Base-by-base conservation (phyloP, 53 echinoderm and acorn worm species). In the Mesocentrotus franciscanus region DNA sequence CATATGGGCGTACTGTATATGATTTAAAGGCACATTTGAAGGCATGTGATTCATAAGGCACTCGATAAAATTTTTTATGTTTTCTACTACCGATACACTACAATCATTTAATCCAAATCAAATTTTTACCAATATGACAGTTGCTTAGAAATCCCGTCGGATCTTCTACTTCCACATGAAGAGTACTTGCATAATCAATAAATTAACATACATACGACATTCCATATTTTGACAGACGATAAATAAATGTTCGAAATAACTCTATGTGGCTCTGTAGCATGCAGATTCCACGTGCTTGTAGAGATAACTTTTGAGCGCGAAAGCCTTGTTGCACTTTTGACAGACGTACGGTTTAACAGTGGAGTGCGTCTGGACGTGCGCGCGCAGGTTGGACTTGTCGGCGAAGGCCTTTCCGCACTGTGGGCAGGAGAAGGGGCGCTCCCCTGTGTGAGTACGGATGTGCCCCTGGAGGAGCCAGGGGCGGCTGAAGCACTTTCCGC, bases 381-480 rank as follows among this genome's bases (percentile, higher is more conserved):
- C 98, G 71, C 99, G 96, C 74, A 99, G 93, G 96, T 99, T 99
- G 59, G 99, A 99, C 95, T 99, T 99, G 96, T 99, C 99, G n/a
- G 99, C 98, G 93, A 99, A 99, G 64, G 99, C 97, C 93, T 99
- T 99, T 81, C 97, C 97, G 58, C 99, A 99, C 92, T 97, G 96
- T 24, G 98, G 99, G 90, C 98, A 98, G 87, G 96, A 42, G 95
- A 98, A 99, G 12, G 99, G 99, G 59, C 98, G 98, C 95, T 99
- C 99, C 13, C 99, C 99, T 9, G 99, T 99, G 92, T 99, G 99
- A 18, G 99, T 99, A 35, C 99, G 98, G 87, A 99, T 99, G 96
- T 99, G 99, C 18, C 99, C 99, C 90, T 99, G 99, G 6, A 99
- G 96, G 14, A 99, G 95, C 99, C 99, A 99, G 27, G 99, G 99